Percentiles rank a stretch among this genome's conserved stretches.
Evolutionary conservation across 2,113 vertebrate genomes (phyloP).

Genomic region (Pollachius pollachius): DNA sequence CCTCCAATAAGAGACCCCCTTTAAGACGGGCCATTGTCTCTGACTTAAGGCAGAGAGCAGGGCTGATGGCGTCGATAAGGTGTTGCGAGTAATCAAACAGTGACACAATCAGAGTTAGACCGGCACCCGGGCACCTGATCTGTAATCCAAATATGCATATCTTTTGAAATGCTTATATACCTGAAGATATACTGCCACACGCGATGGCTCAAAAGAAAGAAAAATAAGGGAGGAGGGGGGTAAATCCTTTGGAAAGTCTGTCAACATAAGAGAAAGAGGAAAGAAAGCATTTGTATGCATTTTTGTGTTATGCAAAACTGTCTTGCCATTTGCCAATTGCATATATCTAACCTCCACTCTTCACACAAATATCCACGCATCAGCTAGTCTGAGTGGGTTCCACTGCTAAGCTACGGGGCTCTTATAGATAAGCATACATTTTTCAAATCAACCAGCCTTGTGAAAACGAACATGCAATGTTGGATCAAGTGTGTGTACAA

Average conservation of each 20-base stretch:
- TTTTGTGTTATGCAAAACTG: not conserved
- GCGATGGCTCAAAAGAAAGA: not conserved
- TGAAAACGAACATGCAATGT: too few relatives aligned
- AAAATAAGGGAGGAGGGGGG: not conserved
- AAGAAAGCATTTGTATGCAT: slow-evolving; percentile 4
- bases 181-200: not conserved
- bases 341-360: too few relatives aligned
- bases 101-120: slow-evolving; percentile 46
- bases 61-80: slow-evolving; percentile 30
- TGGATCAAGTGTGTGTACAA: too few relatives aligned
- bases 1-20: slow-evolving; percentile 57
- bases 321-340: not conserved
- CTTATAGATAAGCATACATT: too few relatives aligned
- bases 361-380: too few relatives aligned
- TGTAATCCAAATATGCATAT: slow-evolving; percentile 41
- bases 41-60: slow-evolving; percentile 72
- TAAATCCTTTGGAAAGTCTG: too few relatives aligned
- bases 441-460: too few relatives aligned
- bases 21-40: slow-evolving; percentile 60
- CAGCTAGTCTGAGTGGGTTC: too few relatives aligned
- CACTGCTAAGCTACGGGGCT: too few relatives aligned
- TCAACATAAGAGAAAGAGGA: not conserved
- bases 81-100: slow-evolving; percentile 65
- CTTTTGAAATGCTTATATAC: slow-evolving; percentile 11
- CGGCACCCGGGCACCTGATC: slow-evolving; percentile 23